phyloP scores from a whole-genome alignment of 2,888 invertebrate species.

The Lissonota sp. region DNA sequence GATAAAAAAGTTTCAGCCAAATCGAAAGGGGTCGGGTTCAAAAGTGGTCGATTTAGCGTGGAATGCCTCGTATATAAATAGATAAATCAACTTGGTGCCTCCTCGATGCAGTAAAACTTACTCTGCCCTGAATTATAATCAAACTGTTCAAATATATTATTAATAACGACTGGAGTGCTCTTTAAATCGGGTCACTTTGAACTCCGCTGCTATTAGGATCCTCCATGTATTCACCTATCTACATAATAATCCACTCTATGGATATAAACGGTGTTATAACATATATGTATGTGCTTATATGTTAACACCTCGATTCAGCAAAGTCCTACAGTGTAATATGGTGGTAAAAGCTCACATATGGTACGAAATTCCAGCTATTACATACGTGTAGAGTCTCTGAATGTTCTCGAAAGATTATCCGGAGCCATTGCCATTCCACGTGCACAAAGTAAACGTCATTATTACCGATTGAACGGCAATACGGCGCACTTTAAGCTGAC shows the following conservation, averaged over 20 bases:
- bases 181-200: slow-evolving; percentile 26
- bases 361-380: background rate
- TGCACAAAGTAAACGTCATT: no score
- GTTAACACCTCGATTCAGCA: slow-evolving; percentile 8
- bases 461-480: no score
- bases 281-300: background rate
- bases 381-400: background rate
- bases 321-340: background rate
- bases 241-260: slow-evolving; percentile 5
- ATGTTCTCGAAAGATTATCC: no score
- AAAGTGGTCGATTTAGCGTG: background rate
- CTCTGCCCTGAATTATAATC: slow-evolving; percentile 14
- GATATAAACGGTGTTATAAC: background rate
- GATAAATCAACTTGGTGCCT: background rate
- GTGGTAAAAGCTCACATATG: no score
- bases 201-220: slow-evolving; percentile 13
- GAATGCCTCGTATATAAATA: background rate
- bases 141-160: slow-evolving; percentile 40
- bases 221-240: slow-evolving; percentile 1
- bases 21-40: background rate
- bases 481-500: no score
- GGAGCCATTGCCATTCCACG: no score
- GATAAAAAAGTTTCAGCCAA: background rate
- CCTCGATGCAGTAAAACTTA: slow-evolving; percentile 3
- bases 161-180: slow-evolving; percentile 44